Evolutionary conservation across 2,113 vertebrate genomes (phyloP).

Genomic region (Anser brachyrhynchus): DNA sequence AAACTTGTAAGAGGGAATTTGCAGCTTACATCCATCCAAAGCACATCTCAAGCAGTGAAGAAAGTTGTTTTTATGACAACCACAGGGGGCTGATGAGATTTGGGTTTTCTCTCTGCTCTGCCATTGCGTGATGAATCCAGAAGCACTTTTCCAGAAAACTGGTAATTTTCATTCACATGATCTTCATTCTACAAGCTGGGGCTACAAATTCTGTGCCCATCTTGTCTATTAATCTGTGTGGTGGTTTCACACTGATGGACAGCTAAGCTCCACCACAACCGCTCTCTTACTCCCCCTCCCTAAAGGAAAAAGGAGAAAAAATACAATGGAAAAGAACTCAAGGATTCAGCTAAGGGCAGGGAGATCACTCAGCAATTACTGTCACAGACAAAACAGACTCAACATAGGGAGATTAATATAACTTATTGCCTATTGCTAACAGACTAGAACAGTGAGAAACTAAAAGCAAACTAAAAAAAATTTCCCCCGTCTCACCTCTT

Average conservation of each 20-base stretch:
- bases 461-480: too few species aligned
- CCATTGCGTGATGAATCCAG: not conserved
- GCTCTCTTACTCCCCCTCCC: too few species aligned
- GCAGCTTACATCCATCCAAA: not conserved
- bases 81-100: not conserved
- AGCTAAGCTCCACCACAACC: too few species aligned
- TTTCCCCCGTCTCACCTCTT: too few species aligned
- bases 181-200: not conserved
- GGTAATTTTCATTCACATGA: rapidly evolving
- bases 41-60: not conserved
- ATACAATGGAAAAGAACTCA: too few species aligned
- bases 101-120: not conserved
- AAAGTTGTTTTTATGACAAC: not conserved
- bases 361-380: too few species aligned
- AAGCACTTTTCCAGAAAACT: not conserved
- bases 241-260: not conserved
- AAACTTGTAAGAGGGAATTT: not conserved
- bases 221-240: not conserved
- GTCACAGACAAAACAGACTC: too few species aligned
- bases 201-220: not conserved
- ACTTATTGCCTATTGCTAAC: too few species aligned
- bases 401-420: too few species aligned
- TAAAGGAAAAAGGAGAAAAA: too few species aligned
- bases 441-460: too few species aligned
- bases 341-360: too few species aligned